Conservation (phyloP, 2,888 invertebrate species). For the Meiosimyza decipiens region DNA sequence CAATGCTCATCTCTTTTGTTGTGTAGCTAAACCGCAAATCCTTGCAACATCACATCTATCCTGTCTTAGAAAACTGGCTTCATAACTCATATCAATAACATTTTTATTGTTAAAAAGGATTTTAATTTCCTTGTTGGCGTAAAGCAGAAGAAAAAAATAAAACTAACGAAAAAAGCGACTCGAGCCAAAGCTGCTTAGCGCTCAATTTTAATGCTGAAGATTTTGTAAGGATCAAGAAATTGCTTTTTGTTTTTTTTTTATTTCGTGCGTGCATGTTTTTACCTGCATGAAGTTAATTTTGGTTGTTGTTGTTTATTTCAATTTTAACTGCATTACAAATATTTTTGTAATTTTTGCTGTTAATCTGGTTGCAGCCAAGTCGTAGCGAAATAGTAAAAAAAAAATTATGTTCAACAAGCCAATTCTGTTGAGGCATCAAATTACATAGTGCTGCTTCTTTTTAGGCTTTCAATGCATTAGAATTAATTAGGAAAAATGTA, state of each 20-base stretch:
- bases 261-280: no score
- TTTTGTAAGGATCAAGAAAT: conserved; percentile 7
- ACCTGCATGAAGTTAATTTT: no score
- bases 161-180: conserved; percentile 42
- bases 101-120: conserved; percentile 30
- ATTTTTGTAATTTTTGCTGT: conserved; percentile 4
- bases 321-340: conserved; percentile 13
- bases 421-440: neutral
- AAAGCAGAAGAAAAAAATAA: conserved; percentile 6
- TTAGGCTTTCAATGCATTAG: neutral
- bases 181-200: conserved; percentile 62
- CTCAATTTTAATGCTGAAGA: conserved; percentile 37
- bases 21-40: neutral
- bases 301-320: neutral
- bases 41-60: conserved; percentile 1
- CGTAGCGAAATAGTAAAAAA: neutral
- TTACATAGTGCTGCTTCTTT: no score
- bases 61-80: neutral
- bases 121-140: conserved; percentile 16
- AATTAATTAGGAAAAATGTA: conserved; percentile 15
- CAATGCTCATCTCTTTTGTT: neutral
- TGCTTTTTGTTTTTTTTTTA: no score
- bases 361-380: conserved; percentile 1
- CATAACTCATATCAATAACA: conserved; percentile 42
- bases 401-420: neutral